These are phyloP conservation scores for Condylura cristata DNA, from an alignment of 2,113 vertebrate species.

Conservation along the genomic window DNA sequence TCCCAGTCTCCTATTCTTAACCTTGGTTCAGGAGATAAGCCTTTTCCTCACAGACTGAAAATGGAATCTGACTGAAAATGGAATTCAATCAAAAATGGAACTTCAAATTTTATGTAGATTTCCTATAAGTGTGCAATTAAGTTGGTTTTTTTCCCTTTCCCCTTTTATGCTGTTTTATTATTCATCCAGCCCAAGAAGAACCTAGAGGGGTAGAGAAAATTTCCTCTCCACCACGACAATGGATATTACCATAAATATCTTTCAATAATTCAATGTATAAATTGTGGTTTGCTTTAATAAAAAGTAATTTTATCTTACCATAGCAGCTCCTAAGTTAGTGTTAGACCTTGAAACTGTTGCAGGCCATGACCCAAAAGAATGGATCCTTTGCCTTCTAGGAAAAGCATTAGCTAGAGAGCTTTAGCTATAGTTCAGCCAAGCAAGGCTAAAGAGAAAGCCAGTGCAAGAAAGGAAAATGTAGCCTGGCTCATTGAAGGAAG, in stretches of 20 bases:
- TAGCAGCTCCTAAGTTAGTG: neutral
- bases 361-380: too few species aligned
- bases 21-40: too few species aligned
- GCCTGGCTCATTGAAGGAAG: too few species aligned
- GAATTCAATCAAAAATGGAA: neutral
- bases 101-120: neutral
- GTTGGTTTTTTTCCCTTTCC: neutral
- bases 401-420: too few species aligned
- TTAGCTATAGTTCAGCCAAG: too few species aligned
- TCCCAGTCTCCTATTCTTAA: neutral
- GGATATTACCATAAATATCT: neutral
- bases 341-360: constrained; percentile 2
- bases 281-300: neutral
- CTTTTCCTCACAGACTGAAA: too few species aligned
- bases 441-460: too few species aligned
- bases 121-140: neutral
- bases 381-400: too few species aligned
- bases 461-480: too few species aligned
- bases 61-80: too few species aligned
- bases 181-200: neutral
- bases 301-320: too few species aligned
- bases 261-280: neutral
- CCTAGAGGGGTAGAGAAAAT: neutral
- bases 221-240: neutral
- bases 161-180: neutral